A percentile compares a stretch with the other conserved stretches of the same genome.
phyloP scores from a whole-genome alignment of 2,113 vertebrate species.

The Agapornis roseicollis region DNA sequence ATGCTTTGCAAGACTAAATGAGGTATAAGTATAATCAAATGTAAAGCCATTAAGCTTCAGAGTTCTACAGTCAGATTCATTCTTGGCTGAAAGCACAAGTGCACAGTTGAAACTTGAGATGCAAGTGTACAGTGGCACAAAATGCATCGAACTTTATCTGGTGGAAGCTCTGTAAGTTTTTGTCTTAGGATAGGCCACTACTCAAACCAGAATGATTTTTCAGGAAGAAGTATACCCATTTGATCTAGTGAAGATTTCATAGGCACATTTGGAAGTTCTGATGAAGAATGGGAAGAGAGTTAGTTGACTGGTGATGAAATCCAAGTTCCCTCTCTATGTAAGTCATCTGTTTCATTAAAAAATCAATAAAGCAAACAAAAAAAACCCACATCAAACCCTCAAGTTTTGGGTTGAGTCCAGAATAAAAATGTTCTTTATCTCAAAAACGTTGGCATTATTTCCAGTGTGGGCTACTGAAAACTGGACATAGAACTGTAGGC shows the following conservation, averaged over 20 bases:
- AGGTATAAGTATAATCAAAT: not conserved
- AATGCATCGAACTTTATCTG: not conserved
- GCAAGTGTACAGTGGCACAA: not conserved
- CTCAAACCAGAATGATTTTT: not conserved
- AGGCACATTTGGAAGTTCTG: not conserved
- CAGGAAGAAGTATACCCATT: not conserved
- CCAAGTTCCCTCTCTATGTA: not conserved
- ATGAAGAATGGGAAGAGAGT: not conserved
- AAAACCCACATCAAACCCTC: not conserved
- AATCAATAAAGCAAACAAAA: not conserved
- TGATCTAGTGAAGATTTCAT: not conserved
- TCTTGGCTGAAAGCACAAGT: not conserved
- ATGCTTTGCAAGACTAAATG: not conserved
- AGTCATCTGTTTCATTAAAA: not conserved
- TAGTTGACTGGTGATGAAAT: not conserved
- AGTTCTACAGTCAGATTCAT: not conserved
- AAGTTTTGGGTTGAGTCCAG: not conserved
- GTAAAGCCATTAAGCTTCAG: not conserved
- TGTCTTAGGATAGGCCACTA: not conserved
- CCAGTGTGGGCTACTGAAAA: not conserved
- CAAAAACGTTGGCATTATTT: not conserved
- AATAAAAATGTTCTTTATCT: not conserved
- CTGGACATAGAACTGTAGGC: not conserved
- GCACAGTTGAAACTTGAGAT: not conserved
- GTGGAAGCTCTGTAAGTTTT: not conserved